Evolutionary conservation across 2,888 invertebrate species (phyloP), one percentile per base, ranked within the genome.

Genomic region (Notodonta dromedarius): DNA sequence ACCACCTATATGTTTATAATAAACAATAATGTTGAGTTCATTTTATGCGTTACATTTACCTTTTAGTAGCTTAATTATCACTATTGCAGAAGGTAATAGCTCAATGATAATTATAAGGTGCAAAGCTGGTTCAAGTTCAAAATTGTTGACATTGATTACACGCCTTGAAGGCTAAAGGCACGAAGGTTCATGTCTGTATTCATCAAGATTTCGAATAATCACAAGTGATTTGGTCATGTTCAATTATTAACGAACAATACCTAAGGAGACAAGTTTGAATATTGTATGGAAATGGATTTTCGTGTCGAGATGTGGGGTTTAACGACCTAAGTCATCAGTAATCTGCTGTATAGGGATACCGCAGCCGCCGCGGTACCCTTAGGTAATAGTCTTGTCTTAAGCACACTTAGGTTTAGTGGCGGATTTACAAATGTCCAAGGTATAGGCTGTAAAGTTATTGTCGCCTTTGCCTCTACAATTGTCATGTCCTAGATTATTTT

Each of bases 261-360:
- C 7, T 9, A 5, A 14, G 5, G 50, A 16, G 50, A 50, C 16
- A 50, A 16, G 14, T 50, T 50, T 59, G 73, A 67, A 69, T 70
- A 62, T 67, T 65, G 61, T 58, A 67, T 70, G 61, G 46, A 67
- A 62, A 61, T 60, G 53, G 59, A 59, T 70, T 65, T 66, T 46
- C 63, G 51, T 52, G 57, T 40, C 53, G 58, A 60, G 58, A 61
- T 24, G 46, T 57, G 53, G 53, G 56, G 35, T 35, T 60, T 62
- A 59, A 59, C n/a, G 44, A 56, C 51, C 35, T 60, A 46, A 61
- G 53, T 59, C 56, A 61, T 62, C 50, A 63, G 60, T 58, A 67
- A 62, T 44, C 16, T 56, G 56, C 35, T 24, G 35, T n/a, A 53
- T 24, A 53, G 5, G 5, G 24, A 7, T 5, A 35, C 32, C 52